Base-by-base conservation (phyloP, 2,888 invertebrate genomes). In the Agriopis leucophaearia region DNA sequence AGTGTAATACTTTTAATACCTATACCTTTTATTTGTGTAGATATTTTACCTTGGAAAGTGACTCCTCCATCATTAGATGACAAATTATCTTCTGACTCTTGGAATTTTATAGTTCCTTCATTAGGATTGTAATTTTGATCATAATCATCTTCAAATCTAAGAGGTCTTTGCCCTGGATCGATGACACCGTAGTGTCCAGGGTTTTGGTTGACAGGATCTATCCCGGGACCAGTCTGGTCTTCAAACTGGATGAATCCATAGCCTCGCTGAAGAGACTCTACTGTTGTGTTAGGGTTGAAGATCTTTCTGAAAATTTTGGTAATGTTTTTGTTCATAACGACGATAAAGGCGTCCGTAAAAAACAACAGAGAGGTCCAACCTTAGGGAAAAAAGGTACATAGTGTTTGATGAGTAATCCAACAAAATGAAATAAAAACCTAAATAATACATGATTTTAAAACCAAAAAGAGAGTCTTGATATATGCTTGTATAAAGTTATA, bases 241-340 rank as follows among this genome's bases (percentile, higher is more conserved):
- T 78, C 75, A 50, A 76, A 79, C 44, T 73, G 74, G 9, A 81
- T 64, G 0, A 78, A 47, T 13, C 76, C 75, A 52, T 78, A 72
- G 0, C 70, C 76, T 8, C 74, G 64, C 64, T 81, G 74, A 6
- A 69, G 72, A 12, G 72, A 64, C n/a, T 71, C 58, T 58, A 47
- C 45, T 51, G 73, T 70, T 0, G 27, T 6, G 12, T 81, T 80
- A 0, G 73, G 13, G 10, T 74, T 71, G 66, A 80, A 78, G 8
- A 83, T 81, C 72, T 76, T 76, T 16, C 85, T 85, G 73, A 42
- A 82, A 82, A 54, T 45, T n/a, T 42, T 2, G 4, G 8, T 9
- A 1, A n/a, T 35, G 9, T 8, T 51, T 48, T 13, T 6, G 7
- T 5, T 27, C 0, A n/a, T 10, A 8, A 18, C 48, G 27, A 27